A percentile compares a stretch with the other conserved stretches of the same genome.
These are phyloP conservation scores for Sitta carolinensis DNA, from an alignment of 2,797 vertebrate species.

Conservation along the genomic window DNA sequence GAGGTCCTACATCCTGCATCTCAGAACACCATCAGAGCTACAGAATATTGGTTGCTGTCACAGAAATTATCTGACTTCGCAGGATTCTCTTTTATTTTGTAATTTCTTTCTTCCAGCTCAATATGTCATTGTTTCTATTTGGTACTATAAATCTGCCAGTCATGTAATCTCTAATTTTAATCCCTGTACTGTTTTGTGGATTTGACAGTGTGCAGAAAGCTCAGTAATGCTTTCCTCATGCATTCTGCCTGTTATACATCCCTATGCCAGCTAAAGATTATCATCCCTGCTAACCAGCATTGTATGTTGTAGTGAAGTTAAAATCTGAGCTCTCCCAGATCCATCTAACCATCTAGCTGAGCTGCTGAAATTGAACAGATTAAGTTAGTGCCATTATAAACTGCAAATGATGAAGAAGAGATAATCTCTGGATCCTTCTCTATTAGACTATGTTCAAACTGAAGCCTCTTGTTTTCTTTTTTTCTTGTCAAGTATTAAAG, in stretches of 20 bases:
- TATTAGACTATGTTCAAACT: neutral
- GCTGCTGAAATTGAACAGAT: neutral
- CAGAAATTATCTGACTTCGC: neutral
- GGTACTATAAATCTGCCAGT: neutral
- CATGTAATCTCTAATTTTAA: neutral
- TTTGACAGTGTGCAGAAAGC: neutral
- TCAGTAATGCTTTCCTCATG: neutral
- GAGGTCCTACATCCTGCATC: neutral
- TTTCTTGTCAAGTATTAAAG: neutral
- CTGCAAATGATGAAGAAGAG: neutral
- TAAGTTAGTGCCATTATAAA: neutral
- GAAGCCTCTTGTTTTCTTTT: neutral
- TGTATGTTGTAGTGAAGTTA: neutral
- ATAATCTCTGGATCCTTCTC: neutral
- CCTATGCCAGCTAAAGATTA: neutral
- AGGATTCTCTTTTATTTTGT: fast-evolving
- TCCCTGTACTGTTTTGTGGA: neutral
- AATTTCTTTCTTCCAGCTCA: neutral
- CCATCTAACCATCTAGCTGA: neutral
- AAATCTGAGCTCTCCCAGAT: neutral
- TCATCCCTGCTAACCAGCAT: neutral
- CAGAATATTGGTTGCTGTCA: neutral
- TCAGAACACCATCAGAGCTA: neutral
- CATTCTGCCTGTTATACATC: neutral
- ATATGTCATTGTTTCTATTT: neutral